Conservation (phyloP, 2,113 vertebrate species). For the Colistium nudipinnis region DNA sequence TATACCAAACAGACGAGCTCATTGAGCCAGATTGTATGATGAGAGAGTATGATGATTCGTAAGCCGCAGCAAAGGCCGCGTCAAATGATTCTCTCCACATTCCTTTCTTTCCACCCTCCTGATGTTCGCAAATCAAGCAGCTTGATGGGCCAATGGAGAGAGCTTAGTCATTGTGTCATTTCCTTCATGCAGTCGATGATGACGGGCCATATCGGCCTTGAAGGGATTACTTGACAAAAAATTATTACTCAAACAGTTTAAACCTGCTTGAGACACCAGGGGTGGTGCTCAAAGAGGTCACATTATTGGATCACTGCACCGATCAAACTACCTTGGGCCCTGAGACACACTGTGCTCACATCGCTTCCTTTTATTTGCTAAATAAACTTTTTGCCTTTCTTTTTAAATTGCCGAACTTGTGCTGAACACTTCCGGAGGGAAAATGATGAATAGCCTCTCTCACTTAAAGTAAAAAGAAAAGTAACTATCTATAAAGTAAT, state of each 20-base stretch:
- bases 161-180: constrained; percentile 72
- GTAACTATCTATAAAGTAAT: too few relatives aligned
- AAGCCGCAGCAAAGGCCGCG: constrained; percentile 47
- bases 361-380: too few relatives aligned
- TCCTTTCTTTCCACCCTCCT: constrained; percentile 34
- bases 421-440: too few relatives aligned
- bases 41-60: constrained; percentile 63
- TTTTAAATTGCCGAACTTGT: too few relatives aligned
- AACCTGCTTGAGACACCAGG: constrained; percentile 39
- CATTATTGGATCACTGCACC: neutral
- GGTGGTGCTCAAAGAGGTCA: neutral
- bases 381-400: too few relatives aligned
- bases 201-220: constrained; percentile 60
- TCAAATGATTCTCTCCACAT: constrained; percentile 43
- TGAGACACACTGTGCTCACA: too few relatives aligned
- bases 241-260: constrained; percentile 58
- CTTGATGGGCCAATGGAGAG: constrained; percentile 65
- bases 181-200: constrained; percentile 58
- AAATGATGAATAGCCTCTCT: too few relatives aligned
- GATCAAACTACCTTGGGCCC: neutral
- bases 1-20: constrained; percentile 28
- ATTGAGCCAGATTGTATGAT: constrained; percentile 55
- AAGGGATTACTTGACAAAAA: constrained; percentile 67
- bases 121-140: constrained; percentile 64
- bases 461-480: too few relatives aligned